Evolutionary conservation across 2,797 vertebrate species (phyloP).

Genomic region (Pterois miles): DNA sequence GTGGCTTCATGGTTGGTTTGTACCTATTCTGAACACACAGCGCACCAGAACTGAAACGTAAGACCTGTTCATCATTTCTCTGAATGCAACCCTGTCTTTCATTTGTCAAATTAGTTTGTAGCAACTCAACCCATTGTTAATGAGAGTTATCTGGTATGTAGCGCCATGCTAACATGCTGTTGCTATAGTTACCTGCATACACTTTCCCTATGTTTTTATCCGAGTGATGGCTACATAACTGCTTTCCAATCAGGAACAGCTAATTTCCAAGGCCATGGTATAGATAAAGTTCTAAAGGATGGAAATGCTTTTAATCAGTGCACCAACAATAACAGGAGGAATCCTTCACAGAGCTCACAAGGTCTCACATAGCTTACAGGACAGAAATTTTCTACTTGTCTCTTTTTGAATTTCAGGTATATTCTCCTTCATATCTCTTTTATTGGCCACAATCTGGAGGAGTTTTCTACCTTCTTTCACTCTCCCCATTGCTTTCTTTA

Average conservation of each 20-base stretch:
- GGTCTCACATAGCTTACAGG: background rate
- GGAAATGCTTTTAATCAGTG: background rate
- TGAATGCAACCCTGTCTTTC: background rate
- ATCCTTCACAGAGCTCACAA: background rate
- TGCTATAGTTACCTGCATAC: slow-evolving; percentile 1
- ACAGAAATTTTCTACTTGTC: background rate
- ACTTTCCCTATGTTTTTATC: background rate
- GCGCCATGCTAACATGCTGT: background rate
- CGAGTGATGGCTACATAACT: background rate
- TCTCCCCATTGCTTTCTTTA: background rate
- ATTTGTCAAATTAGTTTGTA: background rate
- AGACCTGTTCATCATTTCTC: background rate
- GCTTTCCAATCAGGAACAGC: background rate
- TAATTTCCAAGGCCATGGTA: background rate
- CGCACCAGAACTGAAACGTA: background rate
- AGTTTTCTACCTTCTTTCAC: background rate
- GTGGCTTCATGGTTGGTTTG: background rate
- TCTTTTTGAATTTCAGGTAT: background rate
- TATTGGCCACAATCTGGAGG: background rate
- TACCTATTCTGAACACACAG: background rate
- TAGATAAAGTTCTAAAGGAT: background rate
- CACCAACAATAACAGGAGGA: background rate
- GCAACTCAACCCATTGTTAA: background rate
- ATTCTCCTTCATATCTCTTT: background rate
- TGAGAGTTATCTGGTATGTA: background rate